phyloP scores from a whole-genome alignment of 30 jellyfish, hydroid and myxozoan species.

The Aurelia sp. region DNA sequence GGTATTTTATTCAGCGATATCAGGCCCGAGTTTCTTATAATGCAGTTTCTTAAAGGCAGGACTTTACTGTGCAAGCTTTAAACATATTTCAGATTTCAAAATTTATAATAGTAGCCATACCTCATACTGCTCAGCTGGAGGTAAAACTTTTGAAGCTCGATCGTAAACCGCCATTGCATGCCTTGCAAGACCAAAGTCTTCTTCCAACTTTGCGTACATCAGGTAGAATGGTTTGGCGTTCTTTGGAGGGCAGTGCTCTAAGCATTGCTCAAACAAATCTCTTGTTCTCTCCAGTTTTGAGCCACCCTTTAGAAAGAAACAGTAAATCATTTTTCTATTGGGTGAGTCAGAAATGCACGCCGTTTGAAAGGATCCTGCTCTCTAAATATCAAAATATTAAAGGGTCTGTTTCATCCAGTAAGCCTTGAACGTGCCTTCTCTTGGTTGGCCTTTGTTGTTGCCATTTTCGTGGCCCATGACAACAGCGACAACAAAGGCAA shows the following conservation, averaged over 20 bases:
- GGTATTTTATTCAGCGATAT: no score
- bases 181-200: conserved; percentile 96
- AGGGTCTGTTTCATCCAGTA: no score
- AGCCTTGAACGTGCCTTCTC: no score
- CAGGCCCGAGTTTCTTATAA: no score
- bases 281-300: conserved; percentile 95
- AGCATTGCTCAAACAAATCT: conserved; percentile 97
- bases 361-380: no score
- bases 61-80: no score
- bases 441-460: no score
- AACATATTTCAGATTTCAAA: neutral
- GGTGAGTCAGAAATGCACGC: no score
- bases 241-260: conserved; percentile 95
- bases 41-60: no score
- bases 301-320: conserved; percentile 78
- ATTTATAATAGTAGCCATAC: conserved; percentile 4
- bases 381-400: no score
- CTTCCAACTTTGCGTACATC: conserved; percentile 97
- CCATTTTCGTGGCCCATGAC: no score
- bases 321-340: neutral
- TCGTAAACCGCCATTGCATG: conserved; percentile 99
- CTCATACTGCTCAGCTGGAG: conserved; percentile 88
- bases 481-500: no score
- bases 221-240: conserved; percentile 84
- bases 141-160: conserved; percentile 90